Evolutionary conservation across 2,888 invertebrate genomes (phyloP).

Genomic region (Cheilosia vernalis): DNA sequence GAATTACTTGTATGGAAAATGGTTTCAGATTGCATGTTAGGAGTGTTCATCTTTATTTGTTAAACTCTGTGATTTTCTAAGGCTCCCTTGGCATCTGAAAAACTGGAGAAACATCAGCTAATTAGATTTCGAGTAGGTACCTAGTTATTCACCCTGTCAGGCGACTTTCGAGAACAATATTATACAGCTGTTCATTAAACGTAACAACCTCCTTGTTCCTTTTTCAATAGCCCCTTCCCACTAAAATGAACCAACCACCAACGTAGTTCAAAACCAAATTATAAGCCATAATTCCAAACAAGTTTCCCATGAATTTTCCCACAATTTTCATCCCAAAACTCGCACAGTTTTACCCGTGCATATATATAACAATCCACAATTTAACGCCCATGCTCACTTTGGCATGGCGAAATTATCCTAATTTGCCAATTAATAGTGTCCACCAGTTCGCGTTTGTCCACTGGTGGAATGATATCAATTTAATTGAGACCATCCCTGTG

Average conservation of each 20-base stretch:
- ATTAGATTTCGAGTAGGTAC: too few relatives aligned
- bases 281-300: slow-evolving; percentile 58
- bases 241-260: slow-evolving; percentile 50
- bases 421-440: slow-evolving; percentile 74
- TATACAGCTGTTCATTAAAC: too few relatives aligned
- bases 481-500: slow-evolving; percentile 34
- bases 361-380: slow-evolving; percentile 12
- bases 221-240: background rate
- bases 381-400: slow-evolving; percentile 54
- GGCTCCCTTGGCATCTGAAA: too few relatives aligned
- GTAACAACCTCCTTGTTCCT: too few relatives aligned
- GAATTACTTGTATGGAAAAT: too few relatives aligned
- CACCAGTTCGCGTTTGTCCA: slow-evolving; percentile 38
- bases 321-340: slow-evolving; percentile 24
- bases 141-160: too few relatives aligned
- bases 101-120: too few relatives aligned
- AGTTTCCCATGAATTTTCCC: slow-evolving; percentile 63
- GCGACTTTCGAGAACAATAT: too few relatives aligned
- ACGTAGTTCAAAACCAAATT: slow-evolving; percentile 1
- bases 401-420: slow-evolving; percentile 73
- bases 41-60: too few relatives aligned
- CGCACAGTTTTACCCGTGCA: slow-evolving; percentile 7
- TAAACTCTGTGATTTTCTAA: too few relatives aligned
- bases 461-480: slow-evolving; percentile 47
- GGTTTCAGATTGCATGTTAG: too few relatives aligned